Percentiles rank a stretch among this genome's conserved stretches.
Evolutionary conservation across 2,113 vertebrate genomes (phyloP).

Genomic region (Cololabis saira): DNA sequence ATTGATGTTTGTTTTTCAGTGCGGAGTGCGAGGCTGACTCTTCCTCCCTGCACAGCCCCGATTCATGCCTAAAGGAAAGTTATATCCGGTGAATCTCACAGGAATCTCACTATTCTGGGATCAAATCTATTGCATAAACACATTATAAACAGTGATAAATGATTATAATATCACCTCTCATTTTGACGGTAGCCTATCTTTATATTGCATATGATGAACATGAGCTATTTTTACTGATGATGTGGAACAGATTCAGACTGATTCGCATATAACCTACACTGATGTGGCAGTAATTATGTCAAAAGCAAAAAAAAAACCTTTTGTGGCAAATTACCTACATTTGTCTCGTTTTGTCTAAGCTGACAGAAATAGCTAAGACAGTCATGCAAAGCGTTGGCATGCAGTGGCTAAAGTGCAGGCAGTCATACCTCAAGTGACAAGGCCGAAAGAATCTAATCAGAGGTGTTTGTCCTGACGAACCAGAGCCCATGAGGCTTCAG

Average conservation of each 20-base stretch:
- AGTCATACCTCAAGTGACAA: neutral
- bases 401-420: neutral
- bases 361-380: constrained; percentile 11
- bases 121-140: neutral
- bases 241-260: constrained; percentile 14
- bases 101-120: constrained; percentile 30
- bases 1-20: constrained; percentile 61
- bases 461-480: neutral
- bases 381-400: constrained; percentile 9
- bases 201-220: constrained; percentile 11
- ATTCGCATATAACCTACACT: neutral
- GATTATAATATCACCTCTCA: neutral
- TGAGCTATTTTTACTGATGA: neutral
- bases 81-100: constrained; percentile 35
- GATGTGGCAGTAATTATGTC: too few relatives aligned
- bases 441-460: constrained; percentile 26
- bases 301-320: neutral
- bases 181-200: neutral
- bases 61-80: constrained; percentile 59
- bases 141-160: too few relatives aligned
- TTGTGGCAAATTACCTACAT: neutral
- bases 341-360: neutral
- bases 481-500: constrained; percentile 17
- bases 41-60: constrained; percentile 52
- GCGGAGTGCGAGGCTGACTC: constrained; percentile 57